Conservation (phyloP, 2,888 invertebrate genomes). For the Cenopis cana region DNA sequence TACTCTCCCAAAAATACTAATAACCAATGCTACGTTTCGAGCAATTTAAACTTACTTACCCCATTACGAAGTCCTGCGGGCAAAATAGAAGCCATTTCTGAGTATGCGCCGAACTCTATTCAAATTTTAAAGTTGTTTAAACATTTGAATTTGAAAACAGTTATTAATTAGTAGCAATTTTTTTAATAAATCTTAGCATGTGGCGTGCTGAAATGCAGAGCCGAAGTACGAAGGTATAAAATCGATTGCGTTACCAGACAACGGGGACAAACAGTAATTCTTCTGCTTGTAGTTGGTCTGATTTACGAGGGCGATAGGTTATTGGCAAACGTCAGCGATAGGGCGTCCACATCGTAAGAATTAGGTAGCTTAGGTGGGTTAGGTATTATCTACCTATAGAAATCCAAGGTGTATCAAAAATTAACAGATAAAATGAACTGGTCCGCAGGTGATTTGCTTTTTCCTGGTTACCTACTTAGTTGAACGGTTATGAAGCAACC, state of each 20-base stretch:
- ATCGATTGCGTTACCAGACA: slow-evolving; percentile 80
- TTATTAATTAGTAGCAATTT: neutral
- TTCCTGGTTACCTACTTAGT: no score
- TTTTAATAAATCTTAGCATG: slow-evolving; percentile 1
- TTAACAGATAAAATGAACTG: neutral
- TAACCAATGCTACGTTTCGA: neutral
- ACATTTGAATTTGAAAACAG: slow-evolving; percentile 22
- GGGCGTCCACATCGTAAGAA: neutral
- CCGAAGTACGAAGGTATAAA: slow-evolving; percentile 54
- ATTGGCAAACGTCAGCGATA: slow-evolving; percentile 6
- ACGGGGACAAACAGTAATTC: slow-evolving; percentile 61
- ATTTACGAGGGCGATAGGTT: slow-evolving; percentile 29
- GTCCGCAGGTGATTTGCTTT: no score
- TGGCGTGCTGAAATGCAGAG: slow-evolving; percentile 32
- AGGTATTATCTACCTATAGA: no score
- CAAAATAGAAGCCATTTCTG: slow-evolving; percentile 71
- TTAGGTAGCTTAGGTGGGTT: neutral
- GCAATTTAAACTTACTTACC: slow-evolving; percentile 62
- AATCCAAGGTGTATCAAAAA: neutral
- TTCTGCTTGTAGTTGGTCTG: slow-evolving; percentile 14
- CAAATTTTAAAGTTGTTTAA: slow-evolving; percentile 14
- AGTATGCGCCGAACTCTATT: neutral
- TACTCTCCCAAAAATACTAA: neutral
- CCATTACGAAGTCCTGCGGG: slow-evolving; percentile 72
- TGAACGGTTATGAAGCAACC: no score